These are phyloP conservation scores for Maconellicoccus hirsutus DNA, from an alignment of 1,140 invertebrate genomes.

Conservation along the genomic window DNA sequence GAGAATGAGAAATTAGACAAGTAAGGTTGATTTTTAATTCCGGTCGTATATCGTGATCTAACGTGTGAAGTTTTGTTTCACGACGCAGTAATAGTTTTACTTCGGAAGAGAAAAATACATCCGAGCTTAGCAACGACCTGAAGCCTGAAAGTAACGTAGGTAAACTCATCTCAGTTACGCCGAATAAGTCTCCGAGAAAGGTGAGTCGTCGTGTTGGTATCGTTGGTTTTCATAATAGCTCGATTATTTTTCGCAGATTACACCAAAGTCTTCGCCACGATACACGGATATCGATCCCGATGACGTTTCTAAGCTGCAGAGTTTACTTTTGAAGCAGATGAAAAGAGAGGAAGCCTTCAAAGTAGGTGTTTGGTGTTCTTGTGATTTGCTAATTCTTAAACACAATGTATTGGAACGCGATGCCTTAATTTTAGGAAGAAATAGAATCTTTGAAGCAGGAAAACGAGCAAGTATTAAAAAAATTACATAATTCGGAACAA, in stretches of 20 bases:
- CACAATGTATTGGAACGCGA: background rate
- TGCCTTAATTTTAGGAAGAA: background rate
- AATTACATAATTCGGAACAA: background rate
- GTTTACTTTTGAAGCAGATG: background rate
- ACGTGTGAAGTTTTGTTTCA: too few relatives aligned
- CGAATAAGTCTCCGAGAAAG: background rate
- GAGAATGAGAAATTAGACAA: too few relatives aligned
- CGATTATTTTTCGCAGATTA: background rate
- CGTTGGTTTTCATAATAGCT: too few relatives aligned
- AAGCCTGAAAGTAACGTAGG: background rate
- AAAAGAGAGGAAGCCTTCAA: conserved; percentile 9
- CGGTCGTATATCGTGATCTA: too few relatives aligned
- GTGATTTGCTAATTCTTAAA: too few relatives aligned
- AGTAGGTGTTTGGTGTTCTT: background rate
- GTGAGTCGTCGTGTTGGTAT: background rate
- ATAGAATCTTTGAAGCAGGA: background rate
- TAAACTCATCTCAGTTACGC: background rate
- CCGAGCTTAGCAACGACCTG: too few relatives aligned
- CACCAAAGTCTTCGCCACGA: background rate
- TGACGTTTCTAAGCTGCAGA: background rate
- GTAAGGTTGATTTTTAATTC: too few relatives aligned
- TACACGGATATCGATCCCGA: background rate
- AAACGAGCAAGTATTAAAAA: background rate
- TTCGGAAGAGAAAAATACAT: too few relatives aligned
- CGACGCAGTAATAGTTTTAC: too few relatives aligned